Evolutionary conservation across 2,113 vertebrate species (phyloP).

Genomic region (Pseudorasbora parva): DNA sequence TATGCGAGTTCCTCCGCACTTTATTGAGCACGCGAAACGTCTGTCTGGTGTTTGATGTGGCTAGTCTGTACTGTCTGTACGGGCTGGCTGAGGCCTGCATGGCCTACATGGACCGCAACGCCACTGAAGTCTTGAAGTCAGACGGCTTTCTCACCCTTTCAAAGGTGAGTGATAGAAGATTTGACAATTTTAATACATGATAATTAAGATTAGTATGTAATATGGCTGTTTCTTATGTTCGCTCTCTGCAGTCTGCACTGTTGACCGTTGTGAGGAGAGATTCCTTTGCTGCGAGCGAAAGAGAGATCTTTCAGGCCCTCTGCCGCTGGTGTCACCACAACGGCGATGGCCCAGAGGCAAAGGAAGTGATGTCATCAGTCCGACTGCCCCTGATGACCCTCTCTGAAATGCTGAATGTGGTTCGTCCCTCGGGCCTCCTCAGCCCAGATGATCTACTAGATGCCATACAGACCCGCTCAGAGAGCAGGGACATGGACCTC

Average conservation of each 20-base stretch:
- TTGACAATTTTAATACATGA: background rate
- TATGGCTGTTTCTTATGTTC: background rate
- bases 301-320: constrained; percentile 95
- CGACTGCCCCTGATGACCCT: constrained; percentile 96
- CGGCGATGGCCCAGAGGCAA: constrained; percentile 77
- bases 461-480: constrained; percentile 95
- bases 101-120: constrained; percentile 94
- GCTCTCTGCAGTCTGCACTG: constrained; percentile 82
- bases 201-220: background rate
- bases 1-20: constrained; percentile 94
- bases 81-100: constrained; percentile 90
- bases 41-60: constrained; percentile 96
- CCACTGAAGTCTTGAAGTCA: constrained; percentile 88
- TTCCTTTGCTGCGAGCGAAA: constrained; percentile 94
- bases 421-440: constrained; percentile 88
- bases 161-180: constrained; percentile 78
- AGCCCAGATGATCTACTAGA: constrained; percentile 95
- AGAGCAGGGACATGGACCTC: constrained; percentile 98
- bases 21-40: constrained; percentile 94
- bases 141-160: constrained; percentile 92
- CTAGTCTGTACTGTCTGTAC: constrained; percentile 92
- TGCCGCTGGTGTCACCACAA: constrained; percentile 93
- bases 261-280: constrained; percentile 88
- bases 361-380: constrained; percentile 93
- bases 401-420: constrained; percentile 93